These are phyloP conservation scores for Aquatica leii DNA, from an alignment of 2,888 invertebrate species.

Conservation along the genomic window DNA sequence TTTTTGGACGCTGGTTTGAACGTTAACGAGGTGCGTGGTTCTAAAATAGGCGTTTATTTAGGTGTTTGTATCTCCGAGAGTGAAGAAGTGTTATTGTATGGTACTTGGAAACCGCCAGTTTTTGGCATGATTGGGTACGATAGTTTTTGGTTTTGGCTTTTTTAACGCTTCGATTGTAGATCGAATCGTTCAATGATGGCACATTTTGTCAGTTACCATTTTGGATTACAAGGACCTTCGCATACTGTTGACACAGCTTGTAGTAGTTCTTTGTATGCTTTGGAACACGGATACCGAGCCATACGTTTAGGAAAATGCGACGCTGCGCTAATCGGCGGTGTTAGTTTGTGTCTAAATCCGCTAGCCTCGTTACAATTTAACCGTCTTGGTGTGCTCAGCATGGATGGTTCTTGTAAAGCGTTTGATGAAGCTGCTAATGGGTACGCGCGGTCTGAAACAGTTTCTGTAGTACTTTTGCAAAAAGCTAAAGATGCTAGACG, in stretches of 20 bases:
- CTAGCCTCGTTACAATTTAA: conserved; percentile 88
- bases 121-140: conserved; percentile 65
- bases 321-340: conserved; percentile 87
- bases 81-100: conserved; percentile 74
- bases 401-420: conserved; percentile 87
- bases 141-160: neutral
- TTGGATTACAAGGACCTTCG: conserved; percentile 91
- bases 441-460: conserved; percentile 84
- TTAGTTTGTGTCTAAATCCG: conserved; percentile 87
- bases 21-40: conserved; percentile 74
- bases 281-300: conserved; percentile 84
- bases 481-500: conserved; percentile 63
- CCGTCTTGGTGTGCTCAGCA: conserved; percentile 80
- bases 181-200: conserved; percentile 89
- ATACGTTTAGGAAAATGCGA: conserved; percentile 86
- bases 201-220: conserved; percentile 87
- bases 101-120: conserved; percentile 14
- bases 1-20: conserved; percentile 70
- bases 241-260: conserved; percentile 92
- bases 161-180: conserved; percentile 3
- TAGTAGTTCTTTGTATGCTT: conserved; percentile 89
- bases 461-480: conserved; percentile 76
- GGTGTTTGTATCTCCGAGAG: conserved; percentile 80
- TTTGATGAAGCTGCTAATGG: conserved; percentile 88
- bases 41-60: conserved; percentile 81